Base-by-base conservation (phyloP, 2,888 invertebrate genomes). In the Caradrina kadenii region DNA sequence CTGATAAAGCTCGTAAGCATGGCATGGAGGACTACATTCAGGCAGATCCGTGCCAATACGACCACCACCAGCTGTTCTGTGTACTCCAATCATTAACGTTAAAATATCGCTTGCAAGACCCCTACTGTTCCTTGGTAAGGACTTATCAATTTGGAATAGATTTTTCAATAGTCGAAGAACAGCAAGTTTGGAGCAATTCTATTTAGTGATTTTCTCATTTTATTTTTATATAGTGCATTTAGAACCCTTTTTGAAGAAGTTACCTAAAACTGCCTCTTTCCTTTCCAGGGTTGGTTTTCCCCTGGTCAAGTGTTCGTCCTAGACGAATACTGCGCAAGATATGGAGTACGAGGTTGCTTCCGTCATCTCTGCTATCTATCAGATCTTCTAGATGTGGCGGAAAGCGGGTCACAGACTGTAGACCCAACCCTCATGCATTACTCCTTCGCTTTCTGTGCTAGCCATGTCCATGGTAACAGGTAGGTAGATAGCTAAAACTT, bases 11-110 rank as follows among this genome's bases (percentile, higher is more conserved):
- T 48, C 97, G 99, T 69, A 99, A 99, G 92, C 99, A 99, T 91
- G 99, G 99, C 56, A 99, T 99, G 98, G 99, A 99, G 91, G 99
- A 99, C 94, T 99, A 98, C 92, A 99, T 99, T 86, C 99, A 99
- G 89, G 99, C 99, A n/a, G 99, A 99, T 96, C 99, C 99, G 1
- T 99, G 99, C 93, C 98, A 98, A 93, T 99, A 98, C 93, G 99
- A 99, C 89, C 99, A 99, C 91, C 99, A 99, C 73, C 97, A 97
- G 80, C 96, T 99, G 69, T 99, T 99, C 96, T 98, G 98, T 91
- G 97, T 97, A 78, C 96, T 99, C 65, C 99, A 99, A 95, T 98
- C 98, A 66, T 96, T 98, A 74, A 99, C 99, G 1, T 96, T 99
- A 85, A 99, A 99, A 91, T 99, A 99, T 94, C 97, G 99, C 87